phyloP scores from a whole-genome alignment of 2,797 vertebrate genomes.

The Catostomus latipinnis region DNA sequence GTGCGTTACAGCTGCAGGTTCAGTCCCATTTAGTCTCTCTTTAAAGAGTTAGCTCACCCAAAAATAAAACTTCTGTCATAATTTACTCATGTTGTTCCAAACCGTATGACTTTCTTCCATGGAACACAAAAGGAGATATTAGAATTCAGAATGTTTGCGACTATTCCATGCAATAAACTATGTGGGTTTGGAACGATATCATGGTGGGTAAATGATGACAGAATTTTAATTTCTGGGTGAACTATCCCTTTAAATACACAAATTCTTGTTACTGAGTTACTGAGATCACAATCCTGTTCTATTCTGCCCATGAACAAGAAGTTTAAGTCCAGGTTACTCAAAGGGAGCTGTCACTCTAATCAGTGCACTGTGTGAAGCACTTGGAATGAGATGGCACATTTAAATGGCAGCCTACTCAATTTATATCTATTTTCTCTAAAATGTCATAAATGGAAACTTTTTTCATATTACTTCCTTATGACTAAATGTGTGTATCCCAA shows the following conservation, averaged over 20 bases:
- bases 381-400: not conserved
- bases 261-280: not conserved
- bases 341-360: not conserved
- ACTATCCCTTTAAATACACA: no score
- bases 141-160: no score
- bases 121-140: not conserved
- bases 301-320: not conserved
- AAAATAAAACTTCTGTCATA: no score
- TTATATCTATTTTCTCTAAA: not conserved
- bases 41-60: no score
- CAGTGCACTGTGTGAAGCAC: not conserved
- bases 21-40: not conserved
- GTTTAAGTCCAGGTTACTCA: not conserved
- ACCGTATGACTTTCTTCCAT: not conserved
- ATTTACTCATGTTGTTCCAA: no score
- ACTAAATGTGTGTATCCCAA: conserved; percentile 4
- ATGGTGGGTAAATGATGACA: no score
- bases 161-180: no score
- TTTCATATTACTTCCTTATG: not conserved
- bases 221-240: no score
- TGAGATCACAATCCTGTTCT: not conserved
- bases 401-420: not conserved
- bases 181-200: no score
- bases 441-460: not conserved
- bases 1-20: not conserved